Conservation (phyloP, 1,140 invertebrate species). For the Microvelia longipes region DNA sequence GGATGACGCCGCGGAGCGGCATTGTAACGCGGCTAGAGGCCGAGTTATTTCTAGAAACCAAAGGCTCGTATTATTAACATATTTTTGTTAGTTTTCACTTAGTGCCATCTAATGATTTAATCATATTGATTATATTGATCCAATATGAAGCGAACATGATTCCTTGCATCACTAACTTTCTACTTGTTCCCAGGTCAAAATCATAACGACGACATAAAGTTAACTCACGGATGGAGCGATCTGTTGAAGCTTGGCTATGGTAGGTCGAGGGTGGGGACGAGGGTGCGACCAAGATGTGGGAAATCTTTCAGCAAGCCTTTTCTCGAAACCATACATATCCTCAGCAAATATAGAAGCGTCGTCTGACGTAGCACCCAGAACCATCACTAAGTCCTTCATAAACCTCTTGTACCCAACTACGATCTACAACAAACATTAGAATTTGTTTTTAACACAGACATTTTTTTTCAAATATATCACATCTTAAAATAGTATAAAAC, state of each 20-base stretch:
- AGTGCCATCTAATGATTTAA: too few species aligned
- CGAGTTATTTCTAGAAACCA: too few species aligned
- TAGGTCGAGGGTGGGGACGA: conserved; percentile 28
- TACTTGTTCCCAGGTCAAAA: too few species aligned
- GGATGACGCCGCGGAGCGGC: too few species aligned
- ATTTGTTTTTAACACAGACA: background rate
- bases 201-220: too few species aligned
- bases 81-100: too few species aligned
- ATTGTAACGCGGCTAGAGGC: too few species aligned
- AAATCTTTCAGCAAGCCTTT: conserved; percentile 37
- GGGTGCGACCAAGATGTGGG: conserved; percentile 27
- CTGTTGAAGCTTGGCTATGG: conserved; percentile 30
- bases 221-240: conserved; percentile 32
- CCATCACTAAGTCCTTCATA: conserved; percentile 36
- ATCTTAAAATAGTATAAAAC: too few species aligned
- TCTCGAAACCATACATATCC: conserved; percentile 43
- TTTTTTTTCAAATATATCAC: background rate
- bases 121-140: too few species aligned
- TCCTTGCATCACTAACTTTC: too few species aligned
- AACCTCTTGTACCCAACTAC: conserved; percentile 38
- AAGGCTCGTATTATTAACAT: too few species aligned
- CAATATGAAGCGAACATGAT: too few species aligned
- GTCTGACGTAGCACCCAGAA: conserved; percentile 34
- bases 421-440: conserved; percentile 30
- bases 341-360: conserved; percentile 37